Conservation (phyloP, 2,888 invertebrate species). For the Graphium colonna region DNA sequence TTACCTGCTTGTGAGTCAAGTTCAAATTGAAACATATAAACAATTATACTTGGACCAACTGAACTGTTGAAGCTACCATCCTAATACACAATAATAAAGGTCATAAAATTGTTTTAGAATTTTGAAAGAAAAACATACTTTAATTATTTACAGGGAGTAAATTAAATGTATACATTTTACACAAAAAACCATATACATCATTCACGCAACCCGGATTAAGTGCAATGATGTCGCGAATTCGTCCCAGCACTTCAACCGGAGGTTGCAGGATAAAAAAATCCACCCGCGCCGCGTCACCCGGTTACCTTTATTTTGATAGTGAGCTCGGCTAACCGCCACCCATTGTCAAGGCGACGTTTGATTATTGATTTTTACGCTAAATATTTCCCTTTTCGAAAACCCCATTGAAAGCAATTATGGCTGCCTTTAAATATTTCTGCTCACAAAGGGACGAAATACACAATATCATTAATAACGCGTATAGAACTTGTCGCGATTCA, state of each 20-base stretch:
- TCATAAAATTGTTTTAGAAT: too few species aligned
- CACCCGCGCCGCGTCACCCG: constrained; percentile 72
- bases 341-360: constrained; percentile 64
- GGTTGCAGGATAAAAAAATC: constrained; percentile 61
- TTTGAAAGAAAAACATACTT: too few species aligned
- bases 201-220: constrained; percentile 24
- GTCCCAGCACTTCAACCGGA: constrained; percentile 50
- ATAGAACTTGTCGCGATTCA: constrained; percentile 69
- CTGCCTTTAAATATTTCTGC: constrained; percentile 63
- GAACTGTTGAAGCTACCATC: too few species aligned
- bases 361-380: constrained; percentile 80
- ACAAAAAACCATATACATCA: constrained; percentile 20
- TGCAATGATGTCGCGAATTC: constrained; percentile 44
- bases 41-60: too few species aligned
- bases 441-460: constrained; percentile 58
- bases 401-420: constrained; percentile 70
- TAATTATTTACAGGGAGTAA: too few species aligned
- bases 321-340: constrained; percentile 67
- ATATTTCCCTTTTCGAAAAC: constrained; percentile 65
- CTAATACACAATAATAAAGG: too few species aligned
- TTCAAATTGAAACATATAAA: too few species aligned
- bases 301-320: constrained; percentile 73
- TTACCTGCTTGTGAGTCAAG: too few species aligned
- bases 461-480: constrained; percentile 75
- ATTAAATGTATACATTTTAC: too few species aligned